Base-by-base conservation (phyloP, 2,888 invertebrate genomes). In the Siphonodentalium dalli region DNA sequence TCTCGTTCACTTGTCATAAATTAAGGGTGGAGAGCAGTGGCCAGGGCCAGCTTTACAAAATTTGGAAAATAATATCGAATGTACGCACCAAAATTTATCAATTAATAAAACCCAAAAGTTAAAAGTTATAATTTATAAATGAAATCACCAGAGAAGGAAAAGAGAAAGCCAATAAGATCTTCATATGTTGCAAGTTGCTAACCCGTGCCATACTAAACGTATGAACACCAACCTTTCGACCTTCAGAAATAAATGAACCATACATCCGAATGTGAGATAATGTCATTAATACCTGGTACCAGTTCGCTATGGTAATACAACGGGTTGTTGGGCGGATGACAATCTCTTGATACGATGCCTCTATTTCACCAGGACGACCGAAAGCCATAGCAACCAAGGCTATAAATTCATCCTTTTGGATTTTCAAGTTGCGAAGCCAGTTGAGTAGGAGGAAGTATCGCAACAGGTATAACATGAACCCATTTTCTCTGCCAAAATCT, bases 201-300 rank as follows among this genome's bases (percentile, higher is more conserved):
- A n/a, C n/a, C n/a, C n/a, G n/a, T n/a, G n/a, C n/a, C n/a, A n/a
- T n/a, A n/a, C n/a, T n/a, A n/a, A n/a, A n/a, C n/a, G n/a, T n/a
- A n/a, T n/a, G n/a, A n/a, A n/a, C n/a, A n/a, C n/a, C n/a, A n/a
- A n/a, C n/a, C n/a, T n/a, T n/a, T n/a, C n/a, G n/a, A n/a, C n/a
- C n/a, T n/a, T n/a, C n/a, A n/a, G n/a, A n/a, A n/a, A 39, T 7
- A 1, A 11, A n/a, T 23, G 23, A 39, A 3, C 29, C 1, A 21
- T 47, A 31, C 7, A 21, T 2, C 11, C 20, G 9, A 2, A 5
- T 28, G 43, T 9, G 2, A 21, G n/a, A n/a, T n/a, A n/a, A n/a
- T n/a, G n/a, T 18, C 33, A 44, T 48, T 47, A n/a, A n/a, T n/a
- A 79, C 79, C 75, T 75, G 74, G 43, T 75, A 75, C 74, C 77